Base-by-base conservation (phyloP, 1,140 invertebrate genomes). In the Bombus pyrosoma region DNA sequence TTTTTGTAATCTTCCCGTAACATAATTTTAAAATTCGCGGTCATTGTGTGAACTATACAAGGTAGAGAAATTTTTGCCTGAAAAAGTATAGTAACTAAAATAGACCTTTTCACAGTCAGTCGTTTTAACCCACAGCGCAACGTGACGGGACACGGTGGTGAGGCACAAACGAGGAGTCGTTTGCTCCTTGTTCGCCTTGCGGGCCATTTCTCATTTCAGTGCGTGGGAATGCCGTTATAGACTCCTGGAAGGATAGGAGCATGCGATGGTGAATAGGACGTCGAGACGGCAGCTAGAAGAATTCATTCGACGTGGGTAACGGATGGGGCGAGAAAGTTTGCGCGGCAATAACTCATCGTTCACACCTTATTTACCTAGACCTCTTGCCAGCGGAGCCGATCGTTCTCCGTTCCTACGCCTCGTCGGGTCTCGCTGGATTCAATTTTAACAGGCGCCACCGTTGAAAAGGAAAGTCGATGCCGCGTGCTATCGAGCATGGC, bases 311-410 rank as follows among this genome's bases (percentile, higher is more conserved):
- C 73, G 71, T 57, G 37, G 77, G 62, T 90, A 84, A 89, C 85
- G 89, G 87, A 89, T 86, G 87, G 76, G 87, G 81, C 77, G 88
- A 74, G 85, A 87, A 89, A 90, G 85, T 90, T 88, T 83, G 85
- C 81, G n/a, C 71, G 86, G 87, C 85, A 34, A 89, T 89, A 89
- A 89, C 87, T 89, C 87, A 89, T 89, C 87, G 84, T 89, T 89
- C 87, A 89, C 88, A 81, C 88, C 84, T 89, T 89, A 89, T 89
- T 89, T 89, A 89, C 87, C 87, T 86, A 89, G 87, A 81, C 76
- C 57, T 2, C 59, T 71, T 81, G 66, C 66, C 43, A 15, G n/a
- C 9, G 57, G 18, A 86, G 74, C 86, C 86, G 86, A 86, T 86
- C 87, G 87, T 80, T 83, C 39, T 43, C 59, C 39, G 37, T 68